Percentiles rank a stretch among this genome's conserved stretches.
phyloP scores from a whole-genome alignment of 2,113 vertebrate genomes.

The Tupaia chinensis region DNA sequence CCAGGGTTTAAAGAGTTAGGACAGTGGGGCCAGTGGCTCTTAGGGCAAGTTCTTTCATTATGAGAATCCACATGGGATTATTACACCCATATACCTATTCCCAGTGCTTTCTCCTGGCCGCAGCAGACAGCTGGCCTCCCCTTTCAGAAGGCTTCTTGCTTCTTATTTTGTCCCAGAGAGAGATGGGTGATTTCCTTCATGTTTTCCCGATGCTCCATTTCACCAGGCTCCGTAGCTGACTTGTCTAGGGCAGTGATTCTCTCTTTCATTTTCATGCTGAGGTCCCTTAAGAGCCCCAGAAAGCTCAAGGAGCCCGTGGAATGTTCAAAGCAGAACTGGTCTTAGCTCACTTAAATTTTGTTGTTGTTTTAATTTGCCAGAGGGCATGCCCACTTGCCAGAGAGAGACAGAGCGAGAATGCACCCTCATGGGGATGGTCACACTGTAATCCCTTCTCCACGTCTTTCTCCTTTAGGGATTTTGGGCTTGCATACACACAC shows the following conservation, averaged over 20 bases:
- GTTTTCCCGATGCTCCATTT: background rate
- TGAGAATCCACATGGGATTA: background rate
- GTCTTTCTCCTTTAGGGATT: too few relatives aligned
- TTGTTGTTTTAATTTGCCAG: background rate
- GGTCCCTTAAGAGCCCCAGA: background rate
- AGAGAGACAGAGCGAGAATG: too few relatives aligned
- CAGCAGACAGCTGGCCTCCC: background rate
- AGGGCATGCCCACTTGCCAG: too few relatives aligned
- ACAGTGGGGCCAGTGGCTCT: rapidly evolving
- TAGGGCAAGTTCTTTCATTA: background rate
- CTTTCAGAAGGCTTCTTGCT: background rate
- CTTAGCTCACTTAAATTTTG: background rate
- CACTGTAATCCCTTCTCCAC: too few relatives aligned
- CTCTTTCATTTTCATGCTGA: background rate
- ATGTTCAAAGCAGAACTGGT: background rate
- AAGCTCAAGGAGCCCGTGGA: background rate
- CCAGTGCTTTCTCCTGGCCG: background rate
- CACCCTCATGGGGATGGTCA: too few relatives aligned
- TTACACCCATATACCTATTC: background rate
- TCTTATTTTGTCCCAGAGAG: background rate
- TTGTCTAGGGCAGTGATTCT: background rate
- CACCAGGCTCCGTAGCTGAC: background rate
- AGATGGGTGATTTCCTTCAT: background rate
- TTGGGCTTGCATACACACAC: too few relatives aligned
- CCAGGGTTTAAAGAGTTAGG: background rate